Evolutionary conservation across 2,113 vertebrate species (phyloP).

Genomic region (Gymnogyps californianus): DNA sequence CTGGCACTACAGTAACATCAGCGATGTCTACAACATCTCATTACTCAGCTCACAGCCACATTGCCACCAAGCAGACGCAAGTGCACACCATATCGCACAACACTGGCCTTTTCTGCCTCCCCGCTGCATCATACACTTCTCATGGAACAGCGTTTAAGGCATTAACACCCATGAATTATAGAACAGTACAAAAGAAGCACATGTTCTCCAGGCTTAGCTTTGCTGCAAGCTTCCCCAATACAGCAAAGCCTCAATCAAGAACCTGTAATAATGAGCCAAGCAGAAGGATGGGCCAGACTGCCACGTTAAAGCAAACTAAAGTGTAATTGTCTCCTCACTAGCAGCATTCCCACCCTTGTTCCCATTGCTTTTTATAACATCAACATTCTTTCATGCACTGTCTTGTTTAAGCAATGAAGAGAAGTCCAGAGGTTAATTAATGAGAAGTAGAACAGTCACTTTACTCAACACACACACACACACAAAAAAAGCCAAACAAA

Average conservation of each 20-base stretch:
- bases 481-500: background rate
- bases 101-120: background rate
- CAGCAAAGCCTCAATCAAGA: background rate
- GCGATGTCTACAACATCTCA: background rate
- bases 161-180: background rate
- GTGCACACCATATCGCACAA: background rate
- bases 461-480: background rate
- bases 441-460: background rate
- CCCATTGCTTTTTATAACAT: background rate
- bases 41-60: background rate
- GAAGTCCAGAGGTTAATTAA: conserved; percentile 40
- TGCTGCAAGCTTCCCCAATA: background rate
- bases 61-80: background rate
- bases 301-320: background rate
- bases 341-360: background rate
- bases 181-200: background rate
- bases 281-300: background rate
- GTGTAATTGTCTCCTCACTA: background rate
- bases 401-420: background rate
- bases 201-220: background rate
- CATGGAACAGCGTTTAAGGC: background rate
- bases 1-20: background rate
- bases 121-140: background rate
- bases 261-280: background rate
- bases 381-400: background rate